Percentiles rank a stretch among this genome's conserved stretches.
These are phyloP conservation scores for Orientallactaga bullata DNA, from an alignment of 2,113 vertebrate species.

Conservation along the genomic window DNA sequence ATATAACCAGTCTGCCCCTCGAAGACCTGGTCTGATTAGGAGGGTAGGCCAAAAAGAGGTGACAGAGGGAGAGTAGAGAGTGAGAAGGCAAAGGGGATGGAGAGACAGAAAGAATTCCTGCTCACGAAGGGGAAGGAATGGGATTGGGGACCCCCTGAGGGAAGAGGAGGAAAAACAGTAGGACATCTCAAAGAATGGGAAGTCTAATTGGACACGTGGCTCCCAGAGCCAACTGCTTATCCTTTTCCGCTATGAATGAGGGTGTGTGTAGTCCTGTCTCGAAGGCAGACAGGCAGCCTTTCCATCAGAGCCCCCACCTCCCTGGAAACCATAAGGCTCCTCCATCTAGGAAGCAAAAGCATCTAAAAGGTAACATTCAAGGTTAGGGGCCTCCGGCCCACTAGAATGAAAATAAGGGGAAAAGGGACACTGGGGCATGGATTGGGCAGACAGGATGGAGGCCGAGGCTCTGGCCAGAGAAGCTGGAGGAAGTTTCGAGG, in stretches of 20 bases:
- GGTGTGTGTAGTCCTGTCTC: not conserved
- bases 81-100: accelerated
- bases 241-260: not conserved
- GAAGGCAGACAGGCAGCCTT: not conserved
- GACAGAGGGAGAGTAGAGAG: not conserved
- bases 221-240: not conserved
- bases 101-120: not conserved
- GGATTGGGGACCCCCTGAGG: constrained; percentile 3
- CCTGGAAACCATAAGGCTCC: not conserved
- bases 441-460: too few species aligned
- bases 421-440: accelerated
- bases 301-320: not conserved
- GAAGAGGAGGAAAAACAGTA: constrained; percentile 2
- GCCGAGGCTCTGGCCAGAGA: not conserved
- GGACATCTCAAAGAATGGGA: not conserved
- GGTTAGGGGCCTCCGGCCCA: not conserved
- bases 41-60: not conserved
- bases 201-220: constrained; percentile 58
- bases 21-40: not conserved
- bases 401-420: not conserved
- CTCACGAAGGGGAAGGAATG: not conserved
- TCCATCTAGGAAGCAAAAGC: not conserved
- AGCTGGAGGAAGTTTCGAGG: not conserved
- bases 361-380: not conserved
- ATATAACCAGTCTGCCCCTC: not conserved